Evolutionary conservation across 2,113 vertebrate species (phyloP).

Genomic region (Tiliqua scincoides): DNA sequence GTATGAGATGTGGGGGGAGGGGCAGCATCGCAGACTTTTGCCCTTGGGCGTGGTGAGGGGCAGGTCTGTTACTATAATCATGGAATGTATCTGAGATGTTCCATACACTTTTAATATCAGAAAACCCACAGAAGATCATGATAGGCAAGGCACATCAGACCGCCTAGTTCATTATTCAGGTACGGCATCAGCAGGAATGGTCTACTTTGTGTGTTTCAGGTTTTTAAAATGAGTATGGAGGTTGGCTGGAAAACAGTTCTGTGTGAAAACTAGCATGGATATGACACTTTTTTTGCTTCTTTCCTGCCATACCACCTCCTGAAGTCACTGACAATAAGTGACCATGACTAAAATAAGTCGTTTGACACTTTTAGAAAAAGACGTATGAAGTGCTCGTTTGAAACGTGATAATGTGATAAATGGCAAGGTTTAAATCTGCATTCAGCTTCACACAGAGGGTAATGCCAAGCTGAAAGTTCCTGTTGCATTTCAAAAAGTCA

Average conservation of each 20-base stretch:
- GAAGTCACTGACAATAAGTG: neutral
- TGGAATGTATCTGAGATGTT: fast-evolving
- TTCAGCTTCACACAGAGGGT: neutral
- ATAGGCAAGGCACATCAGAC: conserved; percentile 8
- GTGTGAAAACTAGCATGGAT: neutral
- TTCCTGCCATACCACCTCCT: too few relatives aligned
- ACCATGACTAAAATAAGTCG: neutral
- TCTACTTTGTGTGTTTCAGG: neutral
- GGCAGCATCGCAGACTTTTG: too few relatives aligned
- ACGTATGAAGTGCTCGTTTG: neutral
- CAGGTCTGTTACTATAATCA: too few relatives aligned
- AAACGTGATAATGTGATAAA: neutral
- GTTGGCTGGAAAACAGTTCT: neutral
- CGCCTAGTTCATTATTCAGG: neutral
- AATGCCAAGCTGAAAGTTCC: neutral
- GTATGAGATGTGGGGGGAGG: too few relatives aligned
- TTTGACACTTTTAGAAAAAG: neutral
- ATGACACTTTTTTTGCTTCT: too few relatives aligned
- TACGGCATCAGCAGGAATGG: neutral
- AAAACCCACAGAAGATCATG: neutral
- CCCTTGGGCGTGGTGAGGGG: too few relatives aligned
- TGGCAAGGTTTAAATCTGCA: neutral
- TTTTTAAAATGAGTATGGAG: neutral
- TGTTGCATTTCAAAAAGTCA: neutral
- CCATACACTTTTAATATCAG: neutral